A percentile compares a stretch with the other conserved stretches of the same genome.
Conservation (phyloP, 1,140 invertebrate genomes). For the Neelides sp. region DNA sequence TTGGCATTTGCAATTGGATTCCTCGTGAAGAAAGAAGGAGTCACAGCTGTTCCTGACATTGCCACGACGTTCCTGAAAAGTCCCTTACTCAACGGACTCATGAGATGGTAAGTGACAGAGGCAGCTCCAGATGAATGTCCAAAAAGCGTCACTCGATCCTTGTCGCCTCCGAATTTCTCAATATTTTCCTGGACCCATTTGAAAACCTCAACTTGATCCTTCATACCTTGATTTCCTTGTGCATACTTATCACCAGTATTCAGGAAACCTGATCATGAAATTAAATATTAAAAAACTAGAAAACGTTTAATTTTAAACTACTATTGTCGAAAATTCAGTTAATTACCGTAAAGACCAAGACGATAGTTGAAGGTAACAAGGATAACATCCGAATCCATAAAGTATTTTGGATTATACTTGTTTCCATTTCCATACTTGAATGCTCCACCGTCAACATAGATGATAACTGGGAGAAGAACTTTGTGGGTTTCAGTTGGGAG, state of each 20-base stretch:
- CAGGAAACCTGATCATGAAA: conserved; percentile 11
- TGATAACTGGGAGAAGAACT: conserved; percentile 4
- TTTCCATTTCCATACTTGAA: background rate
- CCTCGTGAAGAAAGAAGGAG: conserved; percentile 5
- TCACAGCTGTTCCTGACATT: background rate
- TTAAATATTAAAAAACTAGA: background rate
- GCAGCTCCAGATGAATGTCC: conserved; percentile 36
- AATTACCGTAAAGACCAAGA: conserved; percentile 3
- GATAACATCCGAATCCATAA: conserved; percentile 13
- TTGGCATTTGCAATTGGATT: conserved; percentile 16
- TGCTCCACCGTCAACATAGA: conserved; percentile 9
- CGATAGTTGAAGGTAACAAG: conserved; percentile 11
- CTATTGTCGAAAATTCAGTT: too few species aligned
- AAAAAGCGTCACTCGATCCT: conserved; percentile 35
- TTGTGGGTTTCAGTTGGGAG: conserved; percentile 4
- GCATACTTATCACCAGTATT: conserved; percentile 6
- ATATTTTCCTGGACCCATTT: conserved; percentile 35
- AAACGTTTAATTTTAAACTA: too few species aligned
- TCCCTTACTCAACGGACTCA: conserved; percentile 18
- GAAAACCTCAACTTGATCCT: conserved; percentile 37
- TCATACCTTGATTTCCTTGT: conserved; percentile 28
- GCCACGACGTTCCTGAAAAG: background rate
- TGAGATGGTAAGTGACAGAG: conserved; percentile 32
- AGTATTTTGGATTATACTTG: conserved; percentile 1
- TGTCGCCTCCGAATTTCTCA: conserved; percentile 35